phyloP scores from a whole-genome alignment of 2,888 invertebrate genomes.

The Drosophila mimetica region DNA sequence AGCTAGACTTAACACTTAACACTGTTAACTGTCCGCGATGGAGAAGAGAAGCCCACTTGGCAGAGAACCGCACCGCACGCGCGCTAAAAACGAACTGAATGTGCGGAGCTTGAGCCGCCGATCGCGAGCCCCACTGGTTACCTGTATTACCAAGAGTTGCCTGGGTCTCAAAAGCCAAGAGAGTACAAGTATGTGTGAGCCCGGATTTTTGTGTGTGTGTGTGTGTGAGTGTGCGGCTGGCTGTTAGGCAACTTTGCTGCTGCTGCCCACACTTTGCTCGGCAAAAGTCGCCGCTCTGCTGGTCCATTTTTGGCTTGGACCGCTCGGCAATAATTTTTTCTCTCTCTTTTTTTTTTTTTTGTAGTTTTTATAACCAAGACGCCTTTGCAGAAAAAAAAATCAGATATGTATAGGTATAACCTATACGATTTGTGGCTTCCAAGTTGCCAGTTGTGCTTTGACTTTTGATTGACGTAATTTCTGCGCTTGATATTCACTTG shows the following conservation, averaged over 20 bases:
- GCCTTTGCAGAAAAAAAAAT: conserved; percentile 72
- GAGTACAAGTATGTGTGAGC: conserved; percentile 13
- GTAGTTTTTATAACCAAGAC: conserved; percentile 58
- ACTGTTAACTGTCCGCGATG: too few relatives aligned
- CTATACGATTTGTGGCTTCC: conserved; percentile 49
- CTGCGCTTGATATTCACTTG: conserved; percentile 80
- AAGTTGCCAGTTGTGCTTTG: conserved; percentile 57
- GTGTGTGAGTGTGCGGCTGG: conserved; percentile 46
- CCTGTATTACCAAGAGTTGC: conserved; percentile 25
- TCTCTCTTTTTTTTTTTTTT: conserved; percentile 53
- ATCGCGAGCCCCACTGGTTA: conserved; percentile 46
- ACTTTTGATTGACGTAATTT: conserved; percentile 79
- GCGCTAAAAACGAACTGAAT: conserved; percentile 79
- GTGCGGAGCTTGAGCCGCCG: conserved; percentile 49
- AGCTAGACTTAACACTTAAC: conserved; percentile 13
- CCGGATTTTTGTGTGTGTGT: conserved; percentile 40
- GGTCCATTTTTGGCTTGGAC: conserved; percentile 80
- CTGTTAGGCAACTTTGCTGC: conserved; percentile 80
- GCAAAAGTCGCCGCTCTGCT: conserved; percentile 45
- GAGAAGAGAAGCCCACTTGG: conserved; percentile 36
- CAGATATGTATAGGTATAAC: conserved; percentile 19
- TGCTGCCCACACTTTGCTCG: conserved; percentile 74
- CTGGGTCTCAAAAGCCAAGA: conserved; percentile 26
- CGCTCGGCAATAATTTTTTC: conserved; percentile 60
- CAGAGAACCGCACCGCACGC: conserved; percentile 81